Evolutionary conservation across 37 sponge, comb jelly and placozoan species (phyloP).

Genomic region (Axinella damicornis): DNA sequence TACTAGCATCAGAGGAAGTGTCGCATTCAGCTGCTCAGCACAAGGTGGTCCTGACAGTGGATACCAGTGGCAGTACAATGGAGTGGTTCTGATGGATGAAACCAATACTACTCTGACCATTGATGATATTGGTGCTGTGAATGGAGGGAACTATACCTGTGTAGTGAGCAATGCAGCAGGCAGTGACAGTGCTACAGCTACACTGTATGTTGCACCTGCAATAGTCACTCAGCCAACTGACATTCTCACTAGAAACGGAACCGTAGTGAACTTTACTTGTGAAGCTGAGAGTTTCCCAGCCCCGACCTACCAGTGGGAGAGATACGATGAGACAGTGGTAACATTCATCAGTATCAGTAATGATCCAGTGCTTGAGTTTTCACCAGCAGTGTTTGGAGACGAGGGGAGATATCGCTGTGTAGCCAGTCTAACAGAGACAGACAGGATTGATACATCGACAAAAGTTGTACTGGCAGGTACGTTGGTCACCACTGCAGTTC

Average conservation of each 20-base stretch:
- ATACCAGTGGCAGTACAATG: constrained; percentile 19
- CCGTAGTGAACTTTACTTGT: constrained; percentile 2
- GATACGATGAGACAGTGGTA: background rate
- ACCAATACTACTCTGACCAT: background rate
- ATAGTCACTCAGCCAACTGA: constrained; percentile 2
- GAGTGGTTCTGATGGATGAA: background rate
- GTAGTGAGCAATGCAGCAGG: constrained; percentile 22
- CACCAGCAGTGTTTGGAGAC: constrained; percentile 18
- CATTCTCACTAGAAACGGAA: background rate
- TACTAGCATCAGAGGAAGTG: background rate
- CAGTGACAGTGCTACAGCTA: background rate
- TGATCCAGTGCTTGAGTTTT: background rate
- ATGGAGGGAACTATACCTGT: constrained; percentile 23
- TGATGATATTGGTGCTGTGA: background rate
- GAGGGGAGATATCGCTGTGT: constrained; percentile 15
- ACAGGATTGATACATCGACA: background rate
- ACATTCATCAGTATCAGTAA: background rate
- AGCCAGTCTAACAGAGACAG: background rate
- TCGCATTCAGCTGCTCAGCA: background rate
- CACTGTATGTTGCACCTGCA: background rate
- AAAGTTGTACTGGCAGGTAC: too few relatives aligned
- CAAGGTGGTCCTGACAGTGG: constrained; percentile 16
- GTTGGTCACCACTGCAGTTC: too few relatives aligned
- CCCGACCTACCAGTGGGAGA: constrained; percentile 15
- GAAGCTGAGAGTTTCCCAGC: background rate